Base-by-base conservation (phyloP, 2,113 vertebrate genomes). In the Ctenomys sociabilis region DNA sequence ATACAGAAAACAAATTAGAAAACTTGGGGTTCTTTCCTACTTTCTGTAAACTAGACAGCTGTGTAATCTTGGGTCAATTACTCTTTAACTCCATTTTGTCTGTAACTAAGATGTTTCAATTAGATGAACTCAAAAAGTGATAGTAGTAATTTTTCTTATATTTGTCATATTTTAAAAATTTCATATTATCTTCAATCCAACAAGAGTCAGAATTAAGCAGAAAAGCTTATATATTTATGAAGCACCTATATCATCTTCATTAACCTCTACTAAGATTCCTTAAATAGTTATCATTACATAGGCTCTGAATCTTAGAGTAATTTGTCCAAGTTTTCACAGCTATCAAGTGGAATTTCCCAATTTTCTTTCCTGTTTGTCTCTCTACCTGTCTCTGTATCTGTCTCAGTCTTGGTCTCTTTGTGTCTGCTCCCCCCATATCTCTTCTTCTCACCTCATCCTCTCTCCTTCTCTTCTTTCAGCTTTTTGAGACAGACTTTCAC, bases 281-380 rank as follows among this genome's bases (percentile, higher is more conserved):
- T 40, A 90, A 87, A 7, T 52, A n/a, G 9, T 57, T 87, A 45
- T 64, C 61, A 7, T 77, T 70, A 35, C 21, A 66, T 3, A 77
- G 43, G 26, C 81, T 90, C 63, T 64, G 59, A 78, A 26, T 14
- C 7, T 72, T 83, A 86, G 37, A 92, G 68, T 19, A 22, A 92
- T 83, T 70, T 94, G n/a, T 63, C 43, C 14, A 66, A 85, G 19
- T 87, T 94, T 68, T 80, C n/a, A 83, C 19, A 83, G 37, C 77
- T 90, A 63, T 26, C 37, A 85, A 91, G 70, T 84, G 40, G 66
- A 63, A 92, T 66, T 90, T 93, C 73, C 52, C 82, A 90, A 73
- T 0, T 77, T 49, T 7, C 75, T 49, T 78, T 72, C 37, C 68
- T n/a, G 5, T 35, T 35, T 70, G 35, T 70, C 68, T 70, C 35